These are phyloP conservation scores for Tenebrosternarchus preto DNA, from an alignment of 2,113 vertebrate species.

Conservation along the genomic window DNA sequence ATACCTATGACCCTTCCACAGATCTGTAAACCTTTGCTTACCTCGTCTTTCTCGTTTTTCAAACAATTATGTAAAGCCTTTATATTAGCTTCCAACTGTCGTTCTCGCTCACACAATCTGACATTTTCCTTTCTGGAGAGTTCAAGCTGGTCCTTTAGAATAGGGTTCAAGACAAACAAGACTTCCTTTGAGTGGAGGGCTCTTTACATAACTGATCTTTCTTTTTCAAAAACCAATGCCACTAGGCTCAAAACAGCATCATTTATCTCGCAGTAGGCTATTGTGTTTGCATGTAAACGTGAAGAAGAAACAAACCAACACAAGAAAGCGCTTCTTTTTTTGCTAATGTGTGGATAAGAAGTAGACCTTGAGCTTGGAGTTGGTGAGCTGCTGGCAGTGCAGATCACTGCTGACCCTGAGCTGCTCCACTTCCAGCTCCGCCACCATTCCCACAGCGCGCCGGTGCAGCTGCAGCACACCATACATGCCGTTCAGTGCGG, in stretches of 20 bases:
- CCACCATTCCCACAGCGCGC: constrained; percentile 81
- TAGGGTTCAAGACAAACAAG: background rate
- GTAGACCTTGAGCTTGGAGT: constrained; percentile 83
- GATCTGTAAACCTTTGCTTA: constrained; percentile 59
- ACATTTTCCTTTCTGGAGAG: constrained; percentile 84
- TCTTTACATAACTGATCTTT: background rate
- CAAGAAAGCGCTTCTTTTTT: too few species aligned
- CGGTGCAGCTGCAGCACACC: constrained; percentile 87
- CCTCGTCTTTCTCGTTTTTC: constrained; percentile 97
- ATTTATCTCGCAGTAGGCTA: background rate
- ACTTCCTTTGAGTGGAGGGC: background rate
- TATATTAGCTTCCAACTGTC: constrained; percentile 87
- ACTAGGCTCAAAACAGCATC: background rate
- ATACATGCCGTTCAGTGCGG: constrained; percentile 86
- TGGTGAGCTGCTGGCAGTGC: constrained; percentile 84
- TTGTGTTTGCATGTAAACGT: background rate
- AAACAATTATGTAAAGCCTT: constrained; percentile 87
- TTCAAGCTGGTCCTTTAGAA: constrained; percentile 87
- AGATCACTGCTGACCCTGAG: constrained; percentile 84
- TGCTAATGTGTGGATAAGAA: background rate
- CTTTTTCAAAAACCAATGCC: background rate
- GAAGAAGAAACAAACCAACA: background rate
- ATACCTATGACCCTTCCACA: background rate
- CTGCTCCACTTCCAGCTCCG: constrained; percentile 88
- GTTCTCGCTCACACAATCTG: constrained; percentile 88